Conservation (phyloP, 2,888 invertebrate species). For the Drosophila lutescens region DNA sequence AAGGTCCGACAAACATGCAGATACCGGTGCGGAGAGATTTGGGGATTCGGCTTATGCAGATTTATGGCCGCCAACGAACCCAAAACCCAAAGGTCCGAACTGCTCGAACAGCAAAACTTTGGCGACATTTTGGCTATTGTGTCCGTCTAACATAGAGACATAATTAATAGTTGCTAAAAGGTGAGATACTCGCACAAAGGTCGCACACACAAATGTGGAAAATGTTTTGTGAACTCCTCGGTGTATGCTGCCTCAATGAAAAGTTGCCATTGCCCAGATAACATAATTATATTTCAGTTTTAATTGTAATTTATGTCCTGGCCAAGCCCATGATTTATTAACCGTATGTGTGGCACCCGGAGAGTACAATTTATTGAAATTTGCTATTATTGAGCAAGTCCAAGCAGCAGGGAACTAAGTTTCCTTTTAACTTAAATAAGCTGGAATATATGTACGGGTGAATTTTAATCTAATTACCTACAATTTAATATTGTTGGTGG, state of each 20-base stretch:
- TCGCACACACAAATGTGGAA: constrained; percentile 33
- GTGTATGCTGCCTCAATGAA: constrained; percentile 28
- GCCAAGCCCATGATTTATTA: constrained; percentile 60
- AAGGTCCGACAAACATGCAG: constrained; percentile 51
- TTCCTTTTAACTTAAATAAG: neutral
- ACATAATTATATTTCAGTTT: constrained; percentile 62
- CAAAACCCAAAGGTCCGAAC: constrained; percentile 38
- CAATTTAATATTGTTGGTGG: neutral
- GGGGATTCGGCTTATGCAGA: constrained; percentile 67
- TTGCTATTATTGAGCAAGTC: constrained; percentile 1
- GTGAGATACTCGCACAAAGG: constrained; percentile 63
- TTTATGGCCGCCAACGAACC: constrained; percentile 56
- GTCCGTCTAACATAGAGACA: constrained; percentile 46
- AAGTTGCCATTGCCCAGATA: constrained; percentile 37
- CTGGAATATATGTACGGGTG: neutral
- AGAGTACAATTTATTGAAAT: constrained; percentile 24
- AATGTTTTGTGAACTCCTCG: constrained; percentile 41
- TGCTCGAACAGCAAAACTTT: constrained; percentile 69
- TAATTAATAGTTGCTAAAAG: constrained; percentile 68
- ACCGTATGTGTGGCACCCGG: constrained; percentile 19
- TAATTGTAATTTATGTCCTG: constrained; percentile 71
- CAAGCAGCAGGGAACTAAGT: neutral
- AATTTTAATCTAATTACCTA: neutral
- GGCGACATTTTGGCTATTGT: constrained; percentile 48
- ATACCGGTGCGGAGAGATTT: constrained; percentile 20